Conservation (phyloP, 2,888 invertebrate genomes). For the Cetonia aurata region DNA sequence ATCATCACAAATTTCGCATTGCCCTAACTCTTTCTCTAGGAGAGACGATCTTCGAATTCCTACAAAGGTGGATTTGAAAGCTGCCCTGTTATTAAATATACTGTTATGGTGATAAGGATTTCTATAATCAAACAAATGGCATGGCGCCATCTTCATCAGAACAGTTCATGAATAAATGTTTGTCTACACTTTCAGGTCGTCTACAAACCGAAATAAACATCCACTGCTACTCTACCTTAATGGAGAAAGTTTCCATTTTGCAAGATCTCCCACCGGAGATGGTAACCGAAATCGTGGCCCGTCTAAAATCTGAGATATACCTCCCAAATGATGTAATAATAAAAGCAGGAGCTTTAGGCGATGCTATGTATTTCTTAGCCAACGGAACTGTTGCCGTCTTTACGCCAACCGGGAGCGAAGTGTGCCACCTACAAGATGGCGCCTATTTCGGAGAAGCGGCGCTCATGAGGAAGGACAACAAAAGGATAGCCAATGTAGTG, state of each 20-base stretch:
- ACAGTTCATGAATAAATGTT: too few relatives aligned
- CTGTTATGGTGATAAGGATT: too few relatives aligned
- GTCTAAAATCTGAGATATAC: conserved; percentile 71
- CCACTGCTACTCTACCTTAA: conserved; percentile 70
- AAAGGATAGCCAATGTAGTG: conserved; percentile 71
- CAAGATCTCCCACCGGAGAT: conserved; percentile 67
- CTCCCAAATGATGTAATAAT: conserved; percentile 73
- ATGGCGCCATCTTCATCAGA: too few relatives aligned
- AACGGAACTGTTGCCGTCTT: conserved; percentile 74
- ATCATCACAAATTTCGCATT: too few relatives aligned
- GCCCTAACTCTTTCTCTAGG: too few relatives aligned
- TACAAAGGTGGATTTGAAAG: too few relatives aligned
- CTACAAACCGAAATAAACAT: conserved; percentile 68
- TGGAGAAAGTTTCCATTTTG: conserved; percentile 71
- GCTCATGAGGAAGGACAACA: conserved; percentile 70
- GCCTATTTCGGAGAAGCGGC: conserved; percentile 75
- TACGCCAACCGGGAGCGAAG: conserved; percentile 73
- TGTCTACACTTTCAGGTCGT: conserved; percentile 38
- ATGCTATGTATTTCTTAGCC: conserved; percentile 76
- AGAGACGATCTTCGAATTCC: too few relatives aligned
- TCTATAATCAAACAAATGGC: too few relatives aligned
- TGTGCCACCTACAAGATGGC: conserved; percentile 72
- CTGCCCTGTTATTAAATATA: too few relatives aligned
- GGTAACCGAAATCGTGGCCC: conserved; percentile 69
- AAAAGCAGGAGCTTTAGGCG: conserved; percentile 71